Conservation (phyloP, 1,140 invertebrate genomes). For the Melipona quadrifasciata region DNA sequence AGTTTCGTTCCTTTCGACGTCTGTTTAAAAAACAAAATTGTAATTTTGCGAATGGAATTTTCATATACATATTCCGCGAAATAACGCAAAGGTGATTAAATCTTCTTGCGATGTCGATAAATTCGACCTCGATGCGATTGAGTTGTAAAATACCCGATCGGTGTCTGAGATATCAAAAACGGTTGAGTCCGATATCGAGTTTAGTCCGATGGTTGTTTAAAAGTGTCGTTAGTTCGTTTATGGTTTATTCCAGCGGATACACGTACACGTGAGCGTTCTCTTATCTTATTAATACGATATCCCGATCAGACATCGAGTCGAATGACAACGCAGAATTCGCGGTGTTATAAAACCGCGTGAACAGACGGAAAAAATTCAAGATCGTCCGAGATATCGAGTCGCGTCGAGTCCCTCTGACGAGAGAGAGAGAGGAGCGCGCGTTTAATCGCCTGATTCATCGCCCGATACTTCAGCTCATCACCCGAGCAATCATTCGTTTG, state of each 20-base stretch:
- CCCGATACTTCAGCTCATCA: neutral
- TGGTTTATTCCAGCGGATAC: too few species aligned
- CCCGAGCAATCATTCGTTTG: constrained; percentile 15
- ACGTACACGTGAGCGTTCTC: neutral
- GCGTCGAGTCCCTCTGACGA: neutral
- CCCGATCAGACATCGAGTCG: too few species aligned
- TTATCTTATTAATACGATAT: neutral
- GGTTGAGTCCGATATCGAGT: too few species aligned
- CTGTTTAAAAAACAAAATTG: neutral
- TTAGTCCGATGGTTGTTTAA: too few species aligned
- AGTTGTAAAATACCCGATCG: too few species aligned
- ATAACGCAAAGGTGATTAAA: too few species aligned
- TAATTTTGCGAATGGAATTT: too few species aligned
- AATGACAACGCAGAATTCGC: neutral
- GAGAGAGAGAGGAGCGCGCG: neutral
- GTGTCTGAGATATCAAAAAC: too few species aligned
- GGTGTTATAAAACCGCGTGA: neutral
- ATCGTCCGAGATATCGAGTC: constrained; percentile 8
- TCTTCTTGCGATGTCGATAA: too few species aligned
- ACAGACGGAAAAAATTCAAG: neutral
- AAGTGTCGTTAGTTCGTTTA: too few species aligned
- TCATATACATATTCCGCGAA: too few species aligned
- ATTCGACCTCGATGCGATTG: too few species aligned
- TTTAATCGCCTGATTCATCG: constrained; percentile 37
- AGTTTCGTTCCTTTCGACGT: neutral